phyloP scores from a whole-genome alignment of 2,888 invertebrate species.

The Xylophagus ater region DNA sequence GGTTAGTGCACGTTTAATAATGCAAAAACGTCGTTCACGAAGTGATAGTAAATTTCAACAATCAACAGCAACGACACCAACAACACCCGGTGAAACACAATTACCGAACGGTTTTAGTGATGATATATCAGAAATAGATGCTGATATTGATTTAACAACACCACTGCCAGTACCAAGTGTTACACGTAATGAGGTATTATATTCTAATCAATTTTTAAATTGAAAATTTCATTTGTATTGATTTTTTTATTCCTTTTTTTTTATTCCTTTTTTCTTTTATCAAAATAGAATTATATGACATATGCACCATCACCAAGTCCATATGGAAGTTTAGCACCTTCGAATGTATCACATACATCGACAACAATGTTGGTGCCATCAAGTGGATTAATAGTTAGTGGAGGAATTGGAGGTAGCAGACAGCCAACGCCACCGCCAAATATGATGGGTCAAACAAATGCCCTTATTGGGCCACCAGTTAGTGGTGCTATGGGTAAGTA shows the following conservation, averaged over 20 bases:
- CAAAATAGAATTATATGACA: constrained; percentile 29
- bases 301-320: constrained; percentile 35
- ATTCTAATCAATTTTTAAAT: background rate
- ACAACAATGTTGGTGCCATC: constrained; percentile 34
- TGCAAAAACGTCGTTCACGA: constrained; percentile 47
- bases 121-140: constrained; percentile 75
- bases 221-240: constrained; percentile 13
- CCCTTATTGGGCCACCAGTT: constrained; percentile 17
- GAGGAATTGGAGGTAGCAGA: constrained; percentile 16
- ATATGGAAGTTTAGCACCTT: constrained; percentile 29
- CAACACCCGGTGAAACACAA: constrained; percentile 65
- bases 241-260: constrained; percentile 5
- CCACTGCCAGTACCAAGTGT: constrained; percentile 45
- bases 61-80: constrained; percentile 51
- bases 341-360: constrained; percentile 22
- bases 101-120: constrained; percentile 69
- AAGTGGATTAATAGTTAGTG: constrained; percentile 24
- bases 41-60: constrained; percentile 53
- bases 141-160: constrained; percentile 55
- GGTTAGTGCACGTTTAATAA: constrained; percentile 57
- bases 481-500: constrained; percentile 17
- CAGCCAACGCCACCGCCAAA: constrained; percentile 27
- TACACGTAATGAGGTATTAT: constrained; percentile 34
- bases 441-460: constrained; percentile 16
- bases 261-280: constrained; percentile 7